phyloP scores from a whole-genome alignment of 2,888 invertebrate species.

The Athripsodes cinereus region DNA sequence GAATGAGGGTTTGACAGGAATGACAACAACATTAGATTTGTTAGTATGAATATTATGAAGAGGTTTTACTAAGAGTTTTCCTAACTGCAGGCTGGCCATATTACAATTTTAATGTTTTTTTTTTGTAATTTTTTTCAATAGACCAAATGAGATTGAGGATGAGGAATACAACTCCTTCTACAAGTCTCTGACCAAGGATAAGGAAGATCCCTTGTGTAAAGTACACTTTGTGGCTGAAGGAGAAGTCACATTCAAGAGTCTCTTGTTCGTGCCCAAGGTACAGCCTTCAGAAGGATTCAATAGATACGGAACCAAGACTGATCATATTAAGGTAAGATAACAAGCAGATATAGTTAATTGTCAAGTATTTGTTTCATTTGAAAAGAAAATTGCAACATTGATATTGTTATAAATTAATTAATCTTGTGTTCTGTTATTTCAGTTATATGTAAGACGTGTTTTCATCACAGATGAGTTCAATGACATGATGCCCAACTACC shows the following conservation, averaged over 20 bases:
- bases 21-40: no score
- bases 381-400: no score
- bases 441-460: constrained; percentile 92
- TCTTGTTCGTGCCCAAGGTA: constrained; percentile 86
- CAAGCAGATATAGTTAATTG: no score
- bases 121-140: no score
- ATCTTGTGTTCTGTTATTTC: constrained; percentile 27
- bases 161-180: constrained; percentile 95
- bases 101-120: not conserved
- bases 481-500: constrained; percentile 98
- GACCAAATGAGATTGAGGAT: constrained; percentile 71
- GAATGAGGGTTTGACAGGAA: no score
- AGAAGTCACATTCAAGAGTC: constrained; percentile 96
- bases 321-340: constrained; percentile 72
- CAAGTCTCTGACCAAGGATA: constrained; percentile 88
- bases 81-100: no score
- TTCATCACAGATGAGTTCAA: constrained; percentile 99
- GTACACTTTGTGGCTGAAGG: constrained; percentile 98
- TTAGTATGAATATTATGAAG: not conserved
- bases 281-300: constrained; percentile 94
- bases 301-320: constrained; percentile 88
- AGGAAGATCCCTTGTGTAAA: constrained; percentile 73
- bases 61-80: not conserved
- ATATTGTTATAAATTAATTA: no score
- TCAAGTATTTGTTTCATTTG: no score